Evolutionary conservation across 2,113 vertebrate species (phyloP), one percentile per base, ranked within the genome.

Genomic region (Gnathonemus longibarbis): DNA sequence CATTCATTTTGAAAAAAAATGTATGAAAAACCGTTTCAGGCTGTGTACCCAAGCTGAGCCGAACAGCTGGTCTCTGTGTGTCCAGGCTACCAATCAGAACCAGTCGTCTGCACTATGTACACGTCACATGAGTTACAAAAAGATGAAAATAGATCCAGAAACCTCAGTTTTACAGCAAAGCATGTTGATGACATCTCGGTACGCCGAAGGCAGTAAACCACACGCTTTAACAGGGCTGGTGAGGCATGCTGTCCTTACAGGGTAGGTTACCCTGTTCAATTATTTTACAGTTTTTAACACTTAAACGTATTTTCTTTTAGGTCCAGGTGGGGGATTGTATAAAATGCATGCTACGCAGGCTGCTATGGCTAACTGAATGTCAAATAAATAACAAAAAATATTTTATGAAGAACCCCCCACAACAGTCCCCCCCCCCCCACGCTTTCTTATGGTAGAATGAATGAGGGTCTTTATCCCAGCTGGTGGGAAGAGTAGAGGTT

Each of bases 391-490:
- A 53, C 5, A 21, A 91, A 90, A 90, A 90, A 91, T 89, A 90
- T 88, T 90, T 93, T 92, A 88, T 92, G 92, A 93, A 88, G 24
- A n/a, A 48, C 91, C 91, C 92, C 91, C 92, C 3, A 42, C 39
- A 42, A 89, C 91, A 89, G 84, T 10, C 0, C 11, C n/a, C 80
- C 56, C 48, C 13, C 56, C 92, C 90, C 45, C 90, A 90, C 93
- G 93, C 92, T 93, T 92, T 94, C 94, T 94, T 94, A 93, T 94
- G 93, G 86, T 52, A 74, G 50, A 93, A 95, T 96, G 95, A 96
- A 96, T 96, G 94, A 95, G 94, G 92, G 94, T 95, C 96, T 96
- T 96, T 96, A 96, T 96, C 94, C 95, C 95, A 93, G 94, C 94
- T 95, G 94, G 93, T 95, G 95, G 95, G 95, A 95, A 95, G 94